phyloP scores from a whole-genome alignment of 2,888 invertebrate genomes.

The Pterostichus niger region DNA sequence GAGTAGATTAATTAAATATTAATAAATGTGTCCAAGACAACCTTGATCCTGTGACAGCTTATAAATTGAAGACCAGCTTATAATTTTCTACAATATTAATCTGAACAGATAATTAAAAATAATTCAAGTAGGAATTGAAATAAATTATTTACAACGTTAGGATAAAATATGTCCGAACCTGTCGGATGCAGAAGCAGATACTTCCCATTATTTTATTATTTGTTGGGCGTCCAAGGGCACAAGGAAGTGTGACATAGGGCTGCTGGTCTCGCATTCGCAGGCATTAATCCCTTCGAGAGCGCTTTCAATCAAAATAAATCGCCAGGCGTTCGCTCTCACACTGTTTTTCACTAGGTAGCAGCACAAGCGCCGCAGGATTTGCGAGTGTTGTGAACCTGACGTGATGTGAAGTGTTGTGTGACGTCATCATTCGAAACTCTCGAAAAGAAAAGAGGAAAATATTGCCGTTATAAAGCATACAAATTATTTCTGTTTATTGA shows the following conservation, averaged over 20 bases:
- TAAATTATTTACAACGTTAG: too few relatives aligned
- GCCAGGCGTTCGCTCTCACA: constrained; percentile 15
- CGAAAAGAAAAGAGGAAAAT: background rate
- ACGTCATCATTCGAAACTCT: constrained; percentile 16
- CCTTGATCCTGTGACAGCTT: too few relatives aligned
- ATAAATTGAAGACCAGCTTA: too few relatives aligned
- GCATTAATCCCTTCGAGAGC: constrained; percentile 61
- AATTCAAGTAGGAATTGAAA: too few relatives aligned
- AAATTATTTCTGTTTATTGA: too few relatives aligned
- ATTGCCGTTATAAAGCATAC: background rate
- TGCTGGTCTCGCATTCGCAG: background rate
- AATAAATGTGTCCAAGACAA: too few relatives aligned
- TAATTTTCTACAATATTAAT: too few relatives aligned
- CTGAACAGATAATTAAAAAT: too few relatives aligned
- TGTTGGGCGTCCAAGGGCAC: background rate
- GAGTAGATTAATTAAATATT: too few relatives aligned
- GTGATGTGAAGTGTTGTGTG: constrained; percentile 39
- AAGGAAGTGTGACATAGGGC: constrained; percentile 12
- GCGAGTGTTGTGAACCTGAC: constrained; percentile 31
- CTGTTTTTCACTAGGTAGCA: constrained; percentile 39
- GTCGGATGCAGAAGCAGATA: background rate
- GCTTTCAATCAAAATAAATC: constrained; percentile 64
- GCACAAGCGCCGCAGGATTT: constrained; percentile 36
- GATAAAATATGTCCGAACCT: background rate
- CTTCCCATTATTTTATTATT: constrained; percentile 9